Evolutionary conservation across 2,888 invertebrate genomes (phyloP).

Genomic region (Hyppa rectilinea): DNA sequence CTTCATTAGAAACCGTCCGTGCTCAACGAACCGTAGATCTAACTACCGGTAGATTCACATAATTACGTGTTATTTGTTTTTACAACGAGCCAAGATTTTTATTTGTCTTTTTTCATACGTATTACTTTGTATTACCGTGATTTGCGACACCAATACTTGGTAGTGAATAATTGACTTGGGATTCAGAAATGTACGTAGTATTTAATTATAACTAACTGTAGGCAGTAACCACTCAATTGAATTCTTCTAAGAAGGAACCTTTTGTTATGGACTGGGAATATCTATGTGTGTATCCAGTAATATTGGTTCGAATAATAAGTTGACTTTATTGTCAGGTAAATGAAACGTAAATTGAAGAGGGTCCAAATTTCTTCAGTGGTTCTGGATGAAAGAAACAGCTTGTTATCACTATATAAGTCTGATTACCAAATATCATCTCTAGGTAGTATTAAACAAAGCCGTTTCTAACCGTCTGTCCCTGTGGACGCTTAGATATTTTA

Average conservation of each 20-base stretch:
- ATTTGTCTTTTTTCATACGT: slow-evolving; percentile 29
- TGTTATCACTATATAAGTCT: not conserved
- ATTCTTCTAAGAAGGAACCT: slow-evolving; percentile 19
- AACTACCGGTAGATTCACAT: slow-evolving; percentile 69
- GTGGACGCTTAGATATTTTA: no score
- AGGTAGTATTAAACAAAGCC: no score
- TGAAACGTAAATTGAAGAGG: slow-evolving; percentile 38
- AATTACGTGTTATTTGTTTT: slow-evolving; percentile 67
- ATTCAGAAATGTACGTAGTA: not conserved
- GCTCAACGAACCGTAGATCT: slow-evolving; percentile 69
- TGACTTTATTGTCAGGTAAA: slow-evolving; percentile 11
- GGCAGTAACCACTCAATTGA: not conserved
- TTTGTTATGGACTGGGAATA: slow-evolving; percentile 19
- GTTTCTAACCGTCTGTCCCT: no score
- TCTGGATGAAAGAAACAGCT: slow-evolving; percentile 11
- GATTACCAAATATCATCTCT: not conserved
- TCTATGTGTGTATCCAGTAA: slow-evolving; percentile 1
- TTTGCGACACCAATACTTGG: slow-evolving; percentile 46
- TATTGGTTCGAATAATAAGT: not conserved
- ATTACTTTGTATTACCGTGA: slow-evolving; percentile 34
- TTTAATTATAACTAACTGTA: slow-evolving; percentile 2
- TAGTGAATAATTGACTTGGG: slow-evolving; percentile 32
- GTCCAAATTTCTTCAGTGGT: not conserved
- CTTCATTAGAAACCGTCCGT: slow-evolving; percentile 72
- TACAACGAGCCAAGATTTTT: slow-evolving; percentile 40